Conservation (phyloP, 2,888 invertebrate species). For the Argyresthia albistria region DNA sequence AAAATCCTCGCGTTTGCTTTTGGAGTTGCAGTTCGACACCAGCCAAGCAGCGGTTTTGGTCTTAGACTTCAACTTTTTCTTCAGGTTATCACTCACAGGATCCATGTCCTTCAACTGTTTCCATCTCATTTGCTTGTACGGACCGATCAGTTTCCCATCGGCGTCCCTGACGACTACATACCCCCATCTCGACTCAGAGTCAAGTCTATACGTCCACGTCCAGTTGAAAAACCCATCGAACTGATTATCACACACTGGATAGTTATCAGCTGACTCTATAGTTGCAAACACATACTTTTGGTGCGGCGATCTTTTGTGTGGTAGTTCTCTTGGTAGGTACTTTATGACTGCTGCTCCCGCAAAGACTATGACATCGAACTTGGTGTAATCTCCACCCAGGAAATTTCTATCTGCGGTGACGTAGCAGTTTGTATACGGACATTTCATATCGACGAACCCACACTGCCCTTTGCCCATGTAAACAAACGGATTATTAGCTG, state of each 20-base stretch:
- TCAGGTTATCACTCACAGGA: conserved; percentile 22
- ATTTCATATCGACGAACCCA: conserved; percentile 28
- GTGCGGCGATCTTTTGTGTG: conserved; percentile 19
- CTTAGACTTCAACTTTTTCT: conserved; percentile 19
- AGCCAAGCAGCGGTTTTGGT: conserved; percentile 33
- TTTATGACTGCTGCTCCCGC: conserved; percentile 25
- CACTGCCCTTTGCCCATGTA: conserved; percentile 26
- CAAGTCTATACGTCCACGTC: conserved; percentile 42
- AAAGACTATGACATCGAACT: conserved; percentile 38
- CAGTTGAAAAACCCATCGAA: conserved; percentile 36
- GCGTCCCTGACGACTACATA: conserved; percentile 30
- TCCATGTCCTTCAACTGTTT: conserved; percentile 23
- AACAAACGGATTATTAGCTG: conserved; percentile 27
- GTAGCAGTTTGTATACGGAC: conserved; percentile 35
- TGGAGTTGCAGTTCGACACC: conserved; percentile 26
- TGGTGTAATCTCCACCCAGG: conserved; percentile 18
- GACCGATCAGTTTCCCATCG: conserved; percentile 24
- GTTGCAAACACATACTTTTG: conserved; percentile 42
- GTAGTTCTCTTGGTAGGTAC: conserved; percentile 13
- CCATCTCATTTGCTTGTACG: conserved; percentile 31
- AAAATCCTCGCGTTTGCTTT: conserved; percentile 19
- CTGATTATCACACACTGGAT: conserved; percentile 22
- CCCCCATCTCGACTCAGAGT: conserved; percentile 36
- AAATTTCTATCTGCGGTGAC: conserved; percentile 27
- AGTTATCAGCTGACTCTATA: conserved; percentile 29